Conservation (phyloP, 2,888 invertebrate species). For the Sthenelais limicola region DNA sequence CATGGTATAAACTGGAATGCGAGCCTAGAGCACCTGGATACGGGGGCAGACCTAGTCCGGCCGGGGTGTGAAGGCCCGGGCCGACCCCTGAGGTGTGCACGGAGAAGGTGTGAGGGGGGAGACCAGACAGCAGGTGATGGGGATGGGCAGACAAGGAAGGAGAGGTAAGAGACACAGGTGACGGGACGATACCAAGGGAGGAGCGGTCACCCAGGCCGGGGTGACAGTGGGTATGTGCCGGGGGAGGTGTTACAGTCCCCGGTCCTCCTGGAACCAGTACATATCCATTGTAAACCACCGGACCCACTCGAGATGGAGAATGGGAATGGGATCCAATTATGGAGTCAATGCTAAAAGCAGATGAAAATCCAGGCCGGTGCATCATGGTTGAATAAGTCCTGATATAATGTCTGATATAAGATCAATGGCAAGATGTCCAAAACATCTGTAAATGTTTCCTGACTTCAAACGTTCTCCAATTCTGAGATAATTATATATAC, state of each 20-base stretch:
- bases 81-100: neutral
- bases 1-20: too few relatives aligned
- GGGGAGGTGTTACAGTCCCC: neutral
- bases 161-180: neutral
- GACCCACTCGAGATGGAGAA: neutral
- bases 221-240: conserved; percentile 15
- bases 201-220: too few relatives aligned
- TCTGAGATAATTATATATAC: too few relatives aligned
- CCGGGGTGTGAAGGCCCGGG: too few relatives aligned
- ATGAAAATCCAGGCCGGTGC: conserved; percentile 24
- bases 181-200: too few relatives aligned
- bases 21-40: too few relatives aligned
- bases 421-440: too few relatives aligned
- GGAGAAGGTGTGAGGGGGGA: neutral
- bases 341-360: conserved; percentile 27
- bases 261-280: conserved; percentile 15
- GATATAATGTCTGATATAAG: too few relatives aligned
- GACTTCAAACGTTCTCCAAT: too few relatives aligned
- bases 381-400: too few relatives aligned
- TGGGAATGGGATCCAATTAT: neutral
- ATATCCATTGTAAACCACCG: conserved; percentile 26
- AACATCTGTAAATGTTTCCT: too few relatives aligned
- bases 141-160: neutral
- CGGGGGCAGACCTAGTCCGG: too few relatives aligned
- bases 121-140: neutral